Evolutionary conservation across 2,113 vertebrate genomes (phyloP), one percentile per base, ranked within the genome.

Genomic region (Phrynosoma platyrhinos): DNA sequence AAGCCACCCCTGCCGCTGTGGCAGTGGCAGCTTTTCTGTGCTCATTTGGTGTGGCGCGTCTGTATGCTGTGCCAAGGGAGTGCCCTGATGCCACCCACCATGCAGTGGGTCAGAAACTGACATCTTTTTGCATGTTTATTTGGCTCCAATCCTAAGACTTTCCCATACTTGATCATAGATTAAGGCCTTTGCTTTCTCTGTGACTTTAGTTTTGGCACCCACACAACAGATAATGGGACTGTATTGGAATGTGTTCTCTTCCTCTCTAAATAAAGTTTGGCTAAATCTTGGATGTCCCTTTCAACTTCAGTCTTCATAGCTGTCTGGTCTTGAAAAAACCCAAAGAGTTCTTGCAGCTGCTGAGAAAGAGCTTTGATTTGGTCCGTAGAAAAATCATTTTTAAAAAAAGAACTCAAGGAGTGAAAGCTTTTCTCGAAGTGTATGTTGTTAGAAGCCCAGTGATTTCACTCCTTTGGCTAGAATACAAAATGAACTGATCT

Each of bases 331-430:
- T 58, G 69, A 94, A 91, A 74, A 2, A 55, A 83, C 85, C 83
- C 89, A 83, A 85, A 76, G 81, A n/a, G n/a, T 69, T 85, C 91
- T 92, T 87, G 71, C 53, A 68, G 5, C 7, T 79, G 6, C 36
- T 92, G 36, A 80, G 87, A 88, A 87, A 71, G 88, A 90, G 32
- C 66, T 36, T 53, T 90, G 93, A 81, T 91, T 85, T 94, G 86
- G 86, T 92, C 78, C 77, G 87, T 85, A 74, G 32, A 16, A 16
- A 72, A 40, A 12, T n/a, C 42, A 30, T 62, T 62, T 62, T 64
- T 32, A 10, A 2, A 40, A 36, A 74, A 83, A 94, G 90, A 94
- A 93, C 69, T 27, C 78, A 8, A 83, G 30, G 52, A 85, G 12
- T 3, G 75, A 64, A 10, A 89, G 14, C 36, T 36, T 62, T 75